These are phyloP conservation scores for Hycleus phaleratus DNA, from an alignment of 1,140 invertebrate species.

Conservation along the genomic window DNA sequence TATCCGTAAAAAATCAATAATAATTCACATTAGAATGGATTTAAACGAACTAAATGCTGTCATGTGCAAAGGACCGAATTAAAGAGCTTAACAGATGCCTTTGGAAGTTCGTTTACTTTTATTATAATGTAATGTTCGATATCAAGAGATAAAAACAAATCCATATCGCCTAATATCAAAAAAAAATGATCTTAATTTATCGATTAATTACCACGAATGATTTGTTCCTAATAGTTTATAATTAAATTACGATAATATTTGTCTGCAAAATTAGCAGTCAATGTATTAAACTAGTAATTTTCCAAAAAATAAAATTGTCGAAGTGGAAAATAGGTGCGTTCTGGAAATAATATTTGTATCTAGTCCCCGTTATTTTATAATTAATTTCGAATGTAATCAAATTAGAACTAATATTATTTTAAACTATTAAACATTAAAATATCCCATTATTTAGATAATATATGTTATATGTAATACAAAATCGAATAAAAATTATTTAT, in stretches of 20 bases:
- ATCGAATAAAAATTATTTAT: background rate
- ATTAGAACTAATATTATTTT: background rate
- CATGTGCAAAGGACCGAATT: too few relatives aligned
- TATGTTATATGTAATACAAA: background rate
- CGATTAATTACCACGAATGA: background rate
- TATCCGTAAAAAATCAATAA: slow-evolving; percentile 3
- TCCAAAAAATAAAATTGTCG: background rate
- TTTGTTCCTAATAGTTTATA: slow-evolving; percentile 11
- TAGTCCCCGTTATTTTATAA: background rate
- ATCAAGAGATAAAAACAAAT: too few relatives aligned
- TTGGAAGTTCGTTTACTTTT: too few relatives aligned
- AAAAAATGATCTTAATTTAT: too few relatives aligned
- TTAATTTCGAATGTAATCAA: background rate
- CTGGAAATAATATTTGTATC: slow-evolving; percentile 8
- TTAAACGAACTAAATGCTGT: slow-evolving; percentile 1
- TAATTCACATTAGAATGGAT: background rate
- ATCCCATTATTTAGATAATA: background rate
- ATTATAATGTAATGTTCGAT: too few relatives aligned
- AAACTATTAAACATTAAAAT: background rate
- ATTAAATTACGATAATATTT: slow-evolving; percentile 1
- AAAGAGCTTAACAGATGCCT: too few relatives aligned
- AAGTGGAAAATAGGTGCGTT: slow-evolving; percentile 1
- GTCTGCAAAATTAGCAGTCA: slow-evolving; percentile 5
- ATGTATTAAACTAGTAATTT: slow-evolving; percentile 3
- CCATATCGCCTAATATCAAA: too few relatives aligned